Evolutionary conservation across 1,140 invertebrate species (phyloP), one percentile per base, ranked within the genome.

Genomic region (Dendrolimus kikuchii): DNA sequence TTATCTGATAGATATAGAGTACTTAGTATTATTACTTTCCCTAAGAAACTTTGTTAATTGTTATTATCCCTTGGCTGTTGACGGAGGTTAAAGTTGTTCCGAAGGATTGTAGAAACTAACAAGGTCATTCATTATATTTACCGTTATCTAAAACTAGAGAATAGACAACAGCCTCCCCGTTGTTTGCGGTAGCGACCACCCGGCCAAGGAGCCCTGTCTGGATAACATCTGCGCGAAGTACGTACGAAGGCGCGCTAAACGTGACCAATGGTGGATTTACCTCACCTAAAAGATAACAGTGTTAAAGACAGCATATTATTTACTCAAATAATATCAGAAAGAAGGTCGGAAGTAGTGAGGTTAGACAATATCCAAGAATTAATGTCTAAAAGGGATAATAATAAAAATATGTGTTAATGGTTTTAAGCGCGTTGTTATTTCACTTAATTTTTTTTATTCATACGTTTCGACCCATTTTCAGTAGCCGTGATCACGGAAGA

Each of bases 131-230:
- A 23, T 23, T 3, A 43, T 40, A 9, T 51, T 67, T 74, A 81
- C 81, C 69, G 59, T 77, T 59, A 36, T 68, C 55, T 10, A 68
- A 39, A 10, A 10, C 37, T 3, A 82, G 46, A 2, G 75, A 65
- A 45, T 82, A 85, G 5, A 39, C 38, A 23, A 85, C 43, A 0
- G 52, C 6, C 49, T 83, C 80, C 7, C 66, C 68, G 44, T 81
- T 85, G 50, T 71, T 64, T 2, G 74, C 64, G 23, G 64, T 66
- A 4, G 81, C 81, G 5, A 53, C 36, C 4, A 85, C 81, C 38
- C 44, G 50, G 23, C 81, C 80, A 5, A 83, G 45, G 4, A 65
- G 40, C 4, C 80, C 81, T 3, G 63, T 70, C 10, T 75, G 72
- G 1, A 54, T 51, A 5, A 68, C 53, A 9, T 71, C 66, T 0